These are phyloP conservation scores for Platygyra sinensis DNA, from an alignment of 64 coral and sea anemone genomes.

Conservation along the genomic window DNA sequence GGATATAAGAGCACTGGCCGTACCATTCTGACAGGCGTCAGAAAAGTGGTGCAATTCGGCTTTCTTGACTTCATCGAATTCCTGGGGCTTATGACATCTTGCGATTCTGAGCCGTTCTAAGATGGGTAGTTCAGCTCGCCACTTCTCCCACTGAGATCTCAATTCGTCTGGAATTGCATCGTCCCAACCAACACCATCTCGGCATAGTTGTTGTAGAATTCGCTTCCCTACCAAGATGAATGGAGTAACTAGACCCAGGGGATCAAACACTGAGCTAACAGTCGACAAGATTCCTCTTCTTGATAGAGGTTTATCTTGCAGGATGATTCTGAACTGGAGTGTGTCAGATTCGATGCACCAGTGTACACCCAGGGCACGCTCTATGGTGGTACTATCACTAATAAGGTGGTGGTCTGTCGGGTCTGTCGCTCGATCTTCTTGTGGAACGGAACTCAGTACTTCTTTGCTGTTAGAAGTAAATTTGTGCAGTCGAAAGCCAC, in stretches of 20 bases:
- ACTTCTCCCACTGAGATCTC: constrained; percentile 16
- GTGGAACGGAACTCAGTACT: background rate
- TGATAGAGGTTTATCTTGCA: constrained; percentile 10
- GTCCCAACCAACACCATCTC: background rate
- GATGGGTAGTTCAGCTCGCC: background rate
- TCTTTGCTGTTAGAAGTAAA: constrained; percentile 3
- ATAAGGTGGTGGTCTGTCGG: background rate
- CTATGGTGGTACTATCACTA: background rate
- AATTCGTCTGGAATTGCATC: background rate
- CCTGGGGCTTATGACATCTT: constrained; percentile 19
- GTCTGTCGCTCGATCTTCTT: constrained; percentile 7
- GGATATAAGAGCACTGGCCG: background rate
- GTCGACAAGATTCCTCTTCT: constrained; percentile 20
- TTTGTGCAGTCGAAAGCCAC: constrained; percentile 31
- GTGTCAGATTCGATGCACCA: constrained; percentile 25
- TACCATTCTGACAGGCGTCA: constrained; percentile 2
- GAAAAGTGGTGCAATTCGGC: constrained; percentile 1
- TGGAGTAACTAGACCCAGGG: background rate
- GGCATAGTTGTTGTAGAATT: background rate
- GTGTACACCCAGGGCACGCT: constrained; percentile 29
- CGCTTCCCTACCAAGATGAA: too few relatives aligned
- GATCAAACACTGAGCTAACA: constrained; percentile 1
- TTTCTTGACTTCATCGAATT: background rate
- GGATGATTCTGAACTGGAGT: background rate
- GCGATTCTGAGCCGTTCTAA: background rate